Conservation (phyloP, 2,888 invertebrate genomes). For the Ophion ellenae region DNA sequence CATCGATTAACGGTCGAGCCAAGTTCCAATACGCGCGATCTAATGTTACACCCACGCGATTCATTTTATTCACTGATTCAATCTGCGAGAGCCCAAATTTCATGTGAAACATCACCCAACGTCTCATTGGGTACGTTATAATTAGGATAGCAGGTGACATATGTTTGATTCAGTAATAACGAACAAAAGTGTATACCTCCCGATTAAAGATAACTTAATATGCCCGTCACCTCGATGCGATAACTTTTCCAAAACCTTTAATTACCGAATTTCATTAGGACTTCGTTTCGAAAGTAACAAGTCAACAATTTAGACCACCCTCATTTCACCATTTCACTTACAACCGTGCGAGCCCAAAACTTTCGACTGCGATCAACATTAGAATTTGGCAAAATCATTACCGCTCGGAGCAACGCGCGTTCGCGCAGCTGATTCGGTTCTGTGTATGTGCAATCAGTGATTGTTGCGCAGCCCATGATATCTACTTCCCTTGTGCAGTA, state of each 20-base stretch:
- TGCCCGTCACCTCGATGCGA: no score
- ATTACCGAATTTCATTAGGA: no score
- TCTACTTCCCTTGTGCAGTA: constrained; percentile 40
- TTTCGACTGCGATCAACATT: constrained; percentile 6
- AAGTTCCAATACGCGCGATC: background rate
- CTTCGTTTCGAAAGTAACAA: no score
- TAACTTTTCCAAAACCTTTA: no score
- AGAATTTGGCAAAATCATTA: background rate
- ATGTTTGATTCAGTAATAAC: no score
- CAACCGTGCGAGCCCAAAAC: constrained; percentile 18
- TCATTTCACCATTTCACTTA: background rate
- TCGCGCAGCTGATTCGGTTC: constrained; percentile 1
- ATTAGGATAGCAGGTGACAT: no score
- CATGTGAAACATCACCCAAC: no score
- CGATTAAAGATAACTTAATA: no score
- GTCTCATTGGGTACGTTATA: no score
- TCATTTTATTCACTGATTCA: background rate
- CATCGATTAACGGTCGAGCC: constrained; percentile 49
- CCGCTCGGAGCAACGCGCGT: background rate
- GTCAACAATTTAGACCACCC: no score
- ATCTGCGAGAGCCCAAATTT: no score
- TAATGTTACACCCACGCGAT: background rate
- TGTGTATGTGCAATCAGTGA: background rate
- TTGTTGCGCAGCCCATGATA: constrained; percentile 9
- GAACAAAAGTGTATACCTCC: no score